Evolutionary conservation across 2,797 vertebrate genomes (phyloP), one percentile per base, ranked within the genome.

Genomic region (Epinephelus coioides): DNA sequence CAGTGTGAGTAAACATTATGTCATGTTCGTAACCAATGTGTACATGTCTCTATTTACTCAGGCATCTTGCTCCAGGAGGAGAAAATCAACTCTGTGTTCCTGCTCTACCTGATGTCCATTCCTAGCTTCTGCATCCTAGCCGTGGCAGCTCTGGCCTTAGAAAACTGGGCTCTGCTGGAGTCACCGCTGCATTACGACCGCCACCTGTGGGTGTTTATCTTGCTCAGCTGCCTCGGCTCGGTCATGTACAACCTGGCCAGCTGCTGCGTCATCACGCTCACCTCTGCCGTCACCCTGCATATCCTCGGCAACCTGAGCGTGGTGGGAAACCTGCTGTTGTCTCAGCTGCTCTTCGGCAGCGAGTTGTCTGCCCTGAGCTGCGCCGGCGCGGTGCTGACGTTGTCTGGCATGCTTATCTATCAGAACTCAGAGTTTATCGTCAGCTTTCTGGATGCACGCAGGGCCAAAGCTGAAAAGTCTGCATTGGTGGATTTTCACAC

Each of bases 181-280:
- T 96, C 92, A 0, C 94, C 96, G 1, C 81, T 95, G 23, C 94
- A 96, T 23, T 95, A 96, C 0, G 95, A 98, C 64, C 73, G 89
- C 18, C 91, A 82, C 65, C 97, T 99, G 73, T 99, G 98, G 97
- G 89, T 95, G 82, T 98, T 97, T 25, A 91, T 99, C 84, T 86
- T 98, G 87, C 97, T 99, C 86, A 99, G 98, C 95, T 99, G 98
- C 92, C 92, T 98, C 79, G 96, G 97, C 83, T 99, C 98, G 0
- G 97, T 99, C 80, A 92, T 99, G 79, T 99, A 99, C 95, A 99
- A 99, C 95, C 87, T 99, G 93, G 96, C 98, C 90, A 98, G 98
- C 92, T 97, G 96, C 95, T 97, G 95, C 51, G 93, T 99, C 86
- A 97, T 99, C 93, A 97, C 97, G 2, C 97, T 97, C 81, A 99